phyloP scores from a whole-genome alignment of 2,113 vertebrate genomes.

The Crotalus helleri region DNA sequence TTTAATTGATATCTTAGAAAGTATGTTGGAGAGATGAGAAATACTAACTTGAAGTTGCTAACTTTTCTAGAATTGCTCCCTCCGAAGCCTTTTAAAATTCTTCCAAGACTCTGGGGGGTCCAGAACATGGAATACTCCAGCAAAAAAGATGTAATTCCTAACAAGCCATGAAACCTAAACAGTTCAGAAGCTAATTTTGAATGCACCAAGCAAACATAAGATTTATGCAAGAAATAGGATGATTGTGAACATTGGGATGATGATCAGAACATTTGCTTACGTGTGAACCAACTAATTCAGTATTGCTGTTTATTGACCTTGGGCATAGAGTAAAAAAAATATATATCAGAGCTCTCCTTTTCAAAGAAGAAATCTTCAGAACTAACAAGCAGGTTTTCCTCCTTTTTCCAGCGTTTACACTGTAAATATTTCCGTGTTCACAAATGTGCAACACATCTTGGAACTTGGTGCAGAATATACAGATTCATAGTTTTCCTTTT shows the following conservation, averaged over 20 bases:
- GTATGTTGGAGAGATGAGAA: conserved; percentile 74
- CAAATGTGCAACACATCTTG: background rate
- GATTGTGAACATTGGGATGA: conserved; percentile 48
- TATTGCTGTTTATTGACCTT: conserved; percentile 26
- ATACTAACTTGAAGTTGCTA: conserved; percentile 44
- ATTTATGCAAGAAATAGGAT: conserved; percentile 40
- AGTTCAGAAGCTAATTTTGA: background rate
- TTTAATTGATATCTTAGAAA: conserved; percentile 80
- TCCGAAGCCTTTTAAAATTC: conserved; percentile 41
- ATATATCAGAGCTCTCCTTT: conserved; percentile 7
- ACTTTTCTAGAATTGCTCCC: conserved; percentile 42
- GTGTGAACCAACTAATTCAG: conserved; percentile 28
- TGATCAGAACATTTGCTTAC: conserved; percentile 34
- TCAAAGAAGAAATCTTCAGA: conserved; percentile 39
- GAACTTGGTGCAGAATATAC: background rate
- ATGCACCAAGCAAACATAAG: conserved; percentile 24
- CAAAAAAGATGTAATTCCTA: conserved; percentile 45
- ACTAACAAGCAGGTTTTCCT: conserved; percentile 14
- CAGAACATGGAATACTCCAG: background rate
- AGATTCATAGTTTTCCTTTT: background rate
- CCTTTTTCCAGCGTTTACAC: background rate
- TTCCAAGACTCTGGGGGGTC: conserved; percentile 7
- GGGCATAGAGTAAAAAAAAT: conserved; percentile 27
- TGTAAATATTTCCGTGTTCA: background rate
- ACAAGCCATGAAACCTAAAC: conserved; percentile 30